These are phyloP conservation scores for Falco punctatus DNA, from an alignment of 2,113 vertebrate species.

Conservation along the genomic window DNA sequence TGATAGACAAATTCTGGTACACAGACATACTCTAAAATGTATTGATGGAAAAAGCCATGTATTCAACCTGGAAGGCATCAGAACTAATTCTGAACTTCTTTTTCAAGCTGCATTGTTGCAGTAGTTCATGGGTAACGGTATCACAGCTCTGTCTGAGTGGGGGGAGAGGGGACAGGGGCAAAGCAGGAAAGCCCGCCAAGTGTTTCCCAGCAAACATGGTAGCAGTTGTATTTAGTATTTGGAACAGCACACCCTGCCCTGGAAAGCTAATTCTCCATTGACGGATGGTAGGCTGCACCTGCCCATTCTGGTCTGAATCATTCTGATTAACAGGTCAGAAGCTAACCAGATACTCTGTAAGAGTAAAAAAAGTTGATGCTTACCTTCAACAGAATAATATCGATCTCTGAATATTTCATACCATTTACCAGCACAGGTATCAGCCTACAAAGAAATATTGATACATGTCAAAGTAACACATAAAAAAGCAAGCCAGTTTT, in stretches of 20 bases:
- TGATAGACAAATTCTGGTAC: not conserved
- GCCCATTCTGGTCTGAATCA: not conserved
- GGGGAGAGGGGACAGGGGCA: fast-evolving
- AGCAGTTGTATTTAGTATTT: not conserved
- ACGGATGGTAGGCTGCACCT: not conserved
- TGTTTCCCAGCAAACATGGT: not conserved
- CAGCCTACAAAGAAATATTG: conserved; percentile 78
- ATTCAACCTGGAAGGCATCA: not conserved
- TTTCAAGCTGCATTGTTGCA: not conserved
- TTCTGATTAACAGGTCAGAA: not conserved
- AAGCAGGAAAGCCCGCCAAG: not conserved
- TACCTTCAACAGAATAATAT: conserved; percentile 98
- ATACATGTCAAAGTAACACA: not conserved
- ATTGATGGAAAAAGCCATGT: not conserved
- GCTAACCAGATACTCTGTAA: not conserved
- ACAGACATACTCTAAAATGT: not conserved
- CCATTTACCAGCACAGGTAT: conserved; percentile 96
- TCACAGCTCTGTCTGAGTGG: not conserved
- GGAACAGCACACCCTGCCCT: not conserved
- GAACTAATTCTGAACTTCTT: not conserved
- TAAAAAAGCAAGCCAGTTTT: not conserved
- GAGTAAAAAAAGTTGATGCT: conserved; percentile 41
- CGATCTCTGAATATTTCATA: conserved; percentile 98
- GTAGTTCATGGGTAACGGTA: not conserved
- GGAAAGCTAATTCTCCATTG: not conserved